Conservation (phyloP, 2,888 invertebrate genomes). For the Alloplasta piceator region DNA sequence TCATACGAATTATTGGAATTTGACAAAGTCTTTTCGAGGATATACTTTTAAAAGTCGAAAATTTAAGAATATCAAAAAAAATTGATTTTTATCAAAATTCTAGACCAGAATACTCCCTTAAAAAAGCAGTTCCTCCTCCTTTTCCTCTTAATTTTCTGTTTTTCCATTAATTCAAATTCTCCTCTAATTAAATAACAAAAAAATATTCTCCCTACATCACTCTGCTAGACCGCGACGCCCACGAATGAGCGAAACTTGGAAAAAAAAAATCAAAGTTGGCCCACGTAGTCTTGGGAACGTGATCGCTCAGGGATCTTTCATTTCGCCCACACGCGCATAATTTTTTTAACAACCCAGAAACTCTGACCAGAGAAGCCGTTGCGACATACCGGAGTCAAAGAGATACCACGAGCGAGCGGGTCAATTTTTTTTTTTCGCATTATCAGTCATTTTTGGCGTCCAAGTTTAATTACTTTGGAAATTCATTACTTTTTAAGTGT, state of each 20-base stretch:
- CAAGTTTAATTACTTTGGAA: neutral
- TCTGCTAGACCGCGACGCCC: constrained; percentile 19
- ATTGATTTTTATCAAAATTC: too few species aligned
- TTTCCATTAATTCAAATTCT: too few species aligned
- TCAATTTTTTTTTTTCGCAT: constrained; percentile 23
- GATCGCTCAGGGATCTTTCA: constrained; percentile 39
- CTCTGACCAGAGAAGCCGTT: constrained; percentile 38
- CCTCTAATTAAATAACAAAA: too few species aligned
- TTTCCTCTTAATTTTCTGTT: too few species aligned
- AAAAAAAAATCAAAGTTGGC: constrained; percentile 51
- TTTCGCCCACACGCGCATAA: constrained; percentile 50
- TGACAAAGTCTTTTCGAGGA: too few species aligned
- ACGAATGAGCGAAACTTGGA: constrained; percentile 47
- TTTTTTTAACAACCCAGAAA: constrained; percentile 44
- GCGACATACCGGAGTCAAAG: constrained; percentile 27
- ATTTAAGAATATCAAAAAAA: too few species aligned
- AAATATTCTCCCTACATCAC: neutral
- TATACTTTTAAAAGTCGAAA: too few species aligned
- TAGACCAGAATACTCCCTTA: too few species aligned
- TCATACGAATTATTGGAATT: too few species aligned
- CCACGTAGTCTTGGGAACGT: constrained; percentile 22
- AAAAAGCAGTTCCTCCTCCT: too few species aligned
- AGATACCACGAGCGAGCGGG: constrained; percentile 25
- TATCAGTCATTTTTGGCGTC: neutral
- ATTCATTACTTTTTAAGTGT: constrained; percentile 1